phyloP scores from a whole-genome alignment of 2,797 vertebrate genomes.

The Galago senegalensis region DNA sequence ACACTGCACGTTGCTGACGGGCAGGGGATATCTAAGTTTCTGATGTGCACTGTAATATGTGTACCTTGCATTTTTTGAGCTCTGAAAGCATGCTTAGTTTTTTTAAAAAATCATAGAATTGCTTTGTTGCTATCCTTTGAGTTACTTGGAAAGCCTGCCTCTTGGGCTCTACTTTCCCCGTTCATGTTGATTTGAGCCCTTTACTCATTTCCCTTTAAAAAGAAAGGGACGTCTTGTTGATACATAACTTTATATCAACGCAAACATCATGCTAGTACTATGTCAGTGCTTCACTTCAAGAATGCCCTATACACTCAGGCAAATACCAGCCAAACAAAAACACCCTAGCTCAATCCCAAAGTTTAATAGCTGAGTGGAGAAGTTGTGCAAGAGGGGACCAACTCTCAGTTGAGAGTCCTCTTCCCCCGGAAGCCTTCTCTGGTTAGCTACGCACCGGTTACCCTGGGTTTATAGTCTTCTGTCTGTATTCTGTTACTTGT shows the following conservation, averaged over 20 bases:
- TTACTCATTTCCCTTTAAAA: slow-evolving; percentile 38
- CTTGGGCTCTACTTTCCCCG: slow-evolving; percentile 34
- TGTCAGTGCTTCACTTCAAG: slow-evolving; percentile 47
- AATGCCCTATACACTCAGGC: background rate
- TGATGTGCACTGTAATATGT: background rate
- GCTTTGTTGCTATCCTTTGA: background rate
- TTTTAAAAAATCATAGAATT: background rate
- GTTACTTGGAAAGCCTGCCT: background rate
- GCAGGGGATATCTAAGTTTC: slow-evolving; percentile 58
- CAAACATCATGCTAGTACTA: slow-evolving; percentile 12
- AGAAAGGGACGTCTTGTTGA: background rate
- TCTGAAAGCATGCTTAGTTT: slow-evolving; percentile 44
- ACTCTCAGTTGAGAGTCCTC: background rate
- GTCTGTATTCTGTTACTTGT: background rate
- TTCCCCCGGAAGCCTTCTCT: background rate
- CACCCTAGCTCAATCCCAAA: background rate
- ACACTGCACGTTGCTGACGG: background rate
- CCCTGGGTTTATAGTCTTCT: background rate
- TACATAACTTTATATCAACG: slow-evolving; percentile 70
- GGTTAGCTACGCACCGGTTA: background rate
- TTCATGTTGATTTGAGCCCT: background rate
- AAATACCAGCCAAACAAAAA: slow-evolving; percentile 69
- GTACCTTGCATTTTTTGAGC: background rate
- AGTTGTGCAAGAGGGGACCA: background rate
- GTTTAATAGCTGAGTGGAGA: background rate